These are phyloP conservation scores for Anodontia alba DNA, from an alignment of 2,888 invertebrate genomes.

Conservation along the genomic window DNA sequence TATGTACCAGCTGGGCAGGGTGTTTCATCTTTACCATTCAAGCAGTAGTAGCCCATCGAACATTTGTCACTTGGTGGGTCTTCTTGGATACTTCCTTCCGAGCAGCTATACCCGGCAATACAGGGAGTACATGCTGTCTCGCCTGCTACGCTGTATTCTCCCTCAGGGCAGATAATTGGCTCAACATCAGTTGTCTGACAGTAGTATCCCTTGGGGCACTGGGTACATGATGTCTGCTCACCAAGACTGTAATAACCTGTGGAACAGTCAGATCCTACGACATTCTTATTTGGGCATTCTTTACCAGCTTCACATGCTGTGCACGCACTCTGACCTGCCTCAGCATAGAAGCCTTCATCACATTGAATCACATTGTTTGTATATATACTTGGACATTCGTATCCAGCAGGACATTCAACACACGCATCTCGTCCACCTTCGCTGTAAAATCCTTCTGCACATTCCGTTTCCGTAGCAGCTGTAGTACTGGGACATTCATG, in stretches of 20 bases:
- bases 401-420: slow-evolving; percentile 79
- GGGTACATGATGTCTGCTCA: slow-evolving; percentile 72
- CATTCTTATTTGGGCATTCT: slow-evolving; percentile 73
- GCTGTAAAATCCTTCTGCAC: slow-evolving; percentile 75
- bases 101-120: slow-evolving; percentile 75
- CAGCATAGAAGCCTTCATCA: slow-evolving; percentile 76
- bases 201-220: slow-evolving; percentile 79
- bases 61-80: slow-evolving; percentile 75
- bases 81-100: slow-evolving; percentile 76
- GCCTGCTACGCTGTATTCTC: slow-evolving; percentile 70
- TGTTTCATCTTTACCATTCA: slow-evolving; percentile 73
- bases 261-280: slow-evolving; percentile 72
- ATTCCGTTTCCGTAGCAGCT: slow-evolving; percentile 66
- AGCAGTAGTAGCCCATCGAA: slow-evolving; percentile 80
- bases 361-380: slow-evolving; percentile 68
- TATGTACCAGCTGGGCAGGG: slow-evolving; percentile 80
- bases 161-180: slow-evolving; percentile 76
- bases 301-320: slow-evolving; percentile 79
- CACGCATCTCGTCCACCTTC: slow-evolving; percentile 76
- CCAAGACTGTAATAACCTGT: slow-evolving; percentile 80
- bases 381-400: slow-evolving; percentile 80
- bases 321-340: slow-evolving; percentile 71
- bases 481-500: slow-evolving; percentile 68
- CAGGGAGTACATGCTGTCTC: slow-evolving; percentile 67
- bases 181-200: slow-evolving; percentile 64